These are phyloP conservation scores for Parotocinclus haroldoi DNA, from an alignment of 2,797 vertebrate species.

Conservation along the genomic window DNA sequence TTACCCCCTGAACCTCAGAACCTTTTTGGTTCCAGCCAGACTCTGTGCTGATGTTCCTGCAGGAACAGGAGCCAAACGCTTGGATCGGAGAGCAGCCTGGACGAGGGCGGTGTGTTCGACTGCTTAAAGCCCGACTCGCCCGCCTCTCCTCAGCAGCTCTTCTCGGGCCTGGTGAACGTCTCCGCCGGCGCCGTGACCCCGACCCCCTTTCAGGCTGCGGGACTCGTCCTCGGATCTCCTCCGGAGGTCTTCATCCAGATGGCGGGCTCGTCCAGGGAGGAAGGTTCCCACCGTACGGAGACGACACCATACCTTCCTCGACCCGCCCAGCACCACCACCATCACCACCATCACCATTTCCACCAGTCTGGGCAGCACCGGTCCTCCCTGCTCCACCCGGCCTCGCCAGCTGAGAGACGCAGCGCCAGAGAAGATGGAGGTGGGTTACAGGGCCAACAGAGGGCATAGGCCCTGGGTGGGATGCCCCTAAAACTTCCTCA, in stretches of 20 bases:
- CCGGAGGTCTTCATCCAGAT: slow-evolving; percentile 94
- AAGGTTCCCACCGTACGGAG: slow-evolving; percentile 74
- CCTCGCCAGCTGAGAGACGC: slow-evolving; percentile 71
- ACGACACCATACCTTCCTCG: slow-evolving; percentile 71
- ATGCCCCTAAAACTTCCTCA: no score
- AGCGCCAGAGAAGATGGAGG: slow-evolving; percentile 77
- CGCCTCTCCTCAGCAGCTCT: slow-evolving; percentile 82
- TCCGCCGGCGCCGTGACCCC: slow-evolving; percentile 77
- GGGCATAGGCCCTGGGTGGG: no score
- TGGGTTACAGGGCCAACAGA: background rate
- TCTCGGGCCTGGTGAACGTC: slow-evolving; percentile 86
- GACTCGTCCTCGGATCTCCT: slow-evolving; percentile 85
- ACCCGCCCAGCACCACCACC: slow-evolving; percentile 73
- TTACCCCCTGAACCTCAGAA: no score
- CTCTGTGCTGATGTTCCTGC: background rate
- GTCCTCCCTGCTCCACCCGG: slow-evolving; percentile 85
- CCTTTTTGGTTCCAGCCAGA: background rate
- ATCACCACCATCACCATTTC: slow-evolving; percentile 78
- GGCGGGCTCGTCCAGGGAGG: slow-evolving; percentile 82
- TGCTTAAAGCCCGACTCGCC: slow-evolving; percentile 87
- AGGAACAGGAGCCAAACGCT: slow-evolving; percentile 90
- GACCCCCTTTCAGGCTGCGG: slow-evolving; percentile 81
- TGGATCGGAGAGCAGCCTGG: slow-evolving; percentile 86
- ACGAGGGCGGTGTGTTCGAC: slow-evolving; percentile 90
- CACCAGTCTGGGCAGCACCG: slow-evolving; percentile 85